Conservation (phyloP, 1,140 invertebrate species). For the Proctacanthus coquilletti region DNA sequence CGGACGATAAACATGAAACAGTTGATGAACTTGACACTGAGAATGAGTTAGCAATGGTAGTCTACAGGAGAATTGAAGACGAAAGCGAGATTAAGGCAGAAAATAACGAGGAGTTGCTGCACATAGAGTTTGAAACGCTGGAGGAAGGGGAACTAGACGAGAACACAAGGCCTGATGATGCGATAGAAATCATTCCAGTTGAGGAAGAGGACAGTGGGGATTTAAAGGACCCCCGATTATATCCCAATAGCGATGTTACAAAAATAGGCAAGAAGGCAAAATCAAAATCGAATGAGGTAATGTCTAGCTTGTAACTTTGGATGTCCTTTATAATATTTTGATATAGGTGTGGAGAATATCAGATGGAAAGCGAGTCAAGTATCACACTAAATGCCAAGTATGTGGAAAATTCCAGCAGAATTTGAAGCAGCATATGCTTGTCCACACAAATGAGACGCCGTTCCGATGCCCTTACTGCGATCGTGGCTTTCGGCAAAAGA, state of each 20-base stretch:
- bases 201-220: background rate
- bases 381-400: background rate
- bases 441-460: slow-evolving; percentile 1
- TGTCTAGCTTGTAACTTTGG: background rate
- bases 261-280: background rate
- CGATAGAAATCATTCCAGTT: background rate
- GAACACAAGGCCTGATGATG: no score
- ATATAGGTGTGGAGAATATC: background rate
- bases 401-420: background rate
- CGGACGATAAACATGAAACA: no score
- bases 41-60: no score
- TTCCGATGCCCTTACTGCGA: slow-evolving; percentile 10
- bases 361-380: background rate
- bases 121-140: background rate
- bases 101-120: background rate
- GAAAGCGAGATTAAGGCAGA: background rate
- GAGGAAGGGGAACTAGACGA: background rate
- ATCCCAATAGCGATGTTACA: background rate
- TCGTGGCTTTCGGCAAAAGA: background rate
- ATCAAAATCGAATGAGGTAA: background rate
- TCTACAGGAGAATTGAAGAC: no score
- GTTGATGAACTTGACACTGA: no score
- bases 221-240: background rate
- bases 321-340: background rate
- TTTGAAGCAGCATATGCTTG: background rate